Evolutionary conservation across 1,140 invertebrate genomes (phyloP).

Genomic region (Hyles euphorbiae): DNA sequence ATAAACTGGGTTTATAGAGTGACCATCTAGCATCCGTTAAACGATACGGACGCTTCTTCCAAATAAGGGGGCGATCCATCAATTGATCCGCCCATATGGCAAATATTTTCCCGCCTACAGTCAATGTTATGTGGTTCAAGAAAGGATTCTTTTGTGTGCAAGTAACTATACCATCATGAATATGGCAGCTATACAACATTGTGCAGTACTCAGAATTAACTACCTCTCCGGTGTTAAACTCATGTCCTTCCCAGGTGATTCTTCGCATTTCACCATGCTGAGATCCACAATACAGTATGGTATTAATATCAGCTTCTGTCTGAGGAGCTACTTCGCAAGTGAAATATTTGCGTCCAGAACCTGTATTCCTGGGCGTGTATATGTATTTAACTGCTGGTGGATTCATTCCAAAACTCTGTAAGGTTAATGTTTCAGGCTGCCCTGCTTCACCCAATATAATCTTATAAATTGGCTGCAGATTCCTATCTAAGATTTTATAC

Average conservation of each 20-base stretch:
- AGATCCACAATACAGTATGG: constrained; percentile 55
- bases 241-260: constrained; percentile 78
- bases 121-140: constrained; percentile 71
- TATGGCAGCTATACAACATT: constrained; percentile 65
- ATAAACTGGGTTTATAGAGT: constrained; percentile 60
- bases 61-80: constrained; percentile 44
- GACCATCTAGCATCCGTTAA: constrained; percentile 63
- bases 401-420: constrained; percentile 64
- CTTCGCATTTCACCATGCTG: constrained; percentile 73
- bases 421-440: constrained; percentile 49
- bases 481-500: constrained; percentile 75
- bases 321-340: constrained; percentile 47
- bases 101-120: constrained; percentile 67
- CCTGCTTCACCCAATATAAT: constrained; percentile 67
- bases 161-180: constrained; percentile 82
- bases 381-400: constrained; percentile 42
- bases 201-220: constrained; percentile 75
- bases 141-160: constrained; percentile 76
- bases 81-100: constrained; percentile 63
- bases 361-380: constrained; percentile 49
- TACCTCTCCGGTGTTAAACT: constrained; percentile 75
- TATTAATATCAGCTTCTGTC: constrained; percentile 57
- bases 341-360: constrained; percentile 70
- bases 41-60: constrained; percentile 58
- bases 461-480: constrained; percentile 78